Conservation (phyloP, 2,888 invertebrate genomes). For the Bombylius discolor region DNA sequence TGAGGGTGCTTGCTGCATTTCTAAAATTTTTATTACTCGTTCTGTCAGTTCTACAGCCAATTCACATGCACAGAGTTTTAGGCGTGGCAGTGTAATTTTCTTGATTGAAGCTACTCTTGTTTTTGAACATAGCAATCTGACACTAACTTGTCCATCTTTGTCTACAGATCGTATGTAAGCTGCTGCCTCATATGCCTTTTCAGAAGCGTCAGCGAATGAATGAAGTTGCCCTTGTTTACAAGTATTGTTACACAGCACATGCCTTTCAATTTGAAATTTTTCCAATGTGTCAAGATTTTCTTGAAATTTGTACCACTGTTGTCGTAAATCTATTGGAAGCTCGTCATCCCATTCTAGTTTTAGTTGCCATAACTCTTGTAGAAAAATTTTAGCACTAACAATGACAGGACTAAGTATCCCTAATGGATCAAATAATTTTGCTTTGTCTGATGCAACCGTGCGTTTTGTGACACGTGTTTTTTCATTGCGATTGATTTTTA, state of each 20-base stretch:
- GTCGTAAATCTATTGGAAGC: neutral
- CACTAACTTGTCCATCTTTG: neutral
- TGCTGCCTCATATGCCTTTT: slow-evolving; percentile 15
- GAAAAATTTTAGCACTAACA: slow-evolving; percentile 1
- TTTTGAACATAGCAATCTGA: neutral
- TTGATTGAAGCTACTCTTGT: neutral
- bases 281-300: neutral
- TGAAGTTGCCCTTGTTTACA: neutral
- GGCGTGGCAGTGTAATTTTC: neutral
- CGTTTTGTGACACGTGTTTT: neutral
- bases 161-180: slow-evolving; percentile 8
- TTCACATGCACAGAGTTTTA: slow-evolving; percentile 3
- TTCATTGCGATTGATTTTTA: neutral
- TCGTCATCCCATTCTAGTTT: slow-evolving; percentile 7
- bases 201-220: slow-evolving; percentile 17
- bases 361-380: slow-evolving; percentile 5
- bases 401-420: slow-evolving; percentile 4
- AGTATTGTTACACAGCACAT: neutral
- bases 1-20: neutral
- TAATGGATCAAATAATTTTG: slow-evolving; percentile 2
- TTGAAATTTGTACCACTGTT: neutral
- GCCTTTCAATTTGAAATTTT: neutral
- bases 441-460: neutral
- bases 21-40: neutral
- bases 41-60: neutral